Evolutionary conservation across 2,888 invertebrate genomes (phyloP), one percentile per base, ranked within the genome.

Genomic region (Neoascia interrupta): DNA sequence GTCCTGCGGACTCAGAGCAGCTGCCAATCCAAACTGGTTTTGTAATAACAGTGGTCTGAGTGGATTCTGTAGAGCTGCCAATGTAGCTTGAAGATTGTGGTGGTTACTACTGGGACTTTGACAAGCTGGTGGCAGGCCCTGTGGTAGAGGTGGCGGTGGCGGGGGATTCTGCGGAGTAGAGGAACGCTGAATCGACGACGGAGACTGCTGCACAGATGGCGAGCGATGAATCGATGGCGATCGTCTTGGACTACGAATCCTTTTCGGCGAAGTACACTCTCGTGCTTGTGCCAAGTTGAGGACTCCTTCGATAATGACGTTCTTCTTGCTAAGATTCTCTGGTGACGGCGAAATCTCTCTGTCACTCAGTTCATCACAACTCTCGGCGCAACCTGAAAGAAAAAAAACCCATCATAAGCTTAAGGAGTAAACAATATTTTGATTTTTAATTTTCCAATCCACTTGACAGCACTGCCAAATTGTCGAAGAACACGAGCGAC

Each of bases 361-460:
- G 31, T 79, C 79, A 56, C 79, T 79, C 37, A 79, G 51, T 18
- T 84, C 82, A 45, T 84, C 85, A 47, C 82, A 83, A 49, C 84
- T 84, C 34, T 83, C 83, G 8, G 79, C 83, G 73, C 85, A 86
- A 81, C 84, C 89, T 89, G 84, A 1, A 87, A 79, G 28, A 10
- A 26, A 54, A 19, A 26, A 61, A 11, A 53, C n/a, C 18, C 21
- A 18, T 13, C 53, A 36, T 73, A 6, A 68, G 73, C 45, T 16
- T 45, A 58, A 53, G 76, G 60, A 81, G 66, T 70, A 76, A 81
- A 82, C 80, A 83, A 83, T 84, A 83, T 84, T 85, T 85, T 83
- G 84, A 82, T 87, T 87, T 87, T 85, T 86, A 87, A 87, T 87
- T 87, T 87, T 87, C 87, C 88, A 84, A 87, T 75, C 82, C 86